Conservation (phyloP, 2,113 vertebrate species). For the Eurypyga helias region DNA sequence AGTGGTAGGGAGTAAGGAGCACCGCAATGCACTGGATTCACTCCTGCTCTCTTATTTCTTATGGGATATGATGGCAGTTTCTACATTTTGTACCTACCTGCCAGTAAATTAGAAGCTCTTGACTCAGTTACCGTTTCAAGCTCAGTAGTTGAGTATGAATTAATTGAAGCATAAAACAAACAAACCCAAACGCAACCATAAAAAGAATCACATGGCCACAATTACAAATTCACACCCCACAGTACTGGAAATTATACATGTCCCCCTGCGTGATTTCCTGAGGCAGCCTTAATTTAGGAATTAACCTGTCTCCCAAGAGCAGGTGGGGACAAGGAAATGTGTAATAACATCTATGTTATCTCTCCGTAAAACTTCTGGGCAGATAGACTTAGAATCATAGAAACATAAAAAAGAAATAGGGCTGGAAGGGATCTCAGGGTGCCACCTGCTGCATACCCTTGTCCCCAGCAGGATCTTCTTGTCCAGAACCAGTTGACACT, state of each 20-base stretch:
- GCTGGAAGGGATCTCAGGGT: slow-evolving; percentile 3
- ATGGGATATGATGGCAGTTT: neutral
- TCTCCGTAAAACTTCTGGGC: neutral
- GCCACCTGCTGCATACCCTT: neutral
- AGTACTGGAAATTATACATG: neutral
- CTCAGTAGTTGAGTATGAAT: neutral
- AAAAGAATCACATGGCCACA: neutral
- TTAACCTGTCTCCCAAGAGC: neutral
- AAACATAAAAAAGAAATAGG: neutral
- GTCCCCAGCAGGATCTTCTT: neutral
- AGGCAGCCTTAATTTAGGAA: neutral
- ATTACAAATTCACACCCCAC: neutral
- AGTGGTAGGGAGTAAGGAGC: neutral
- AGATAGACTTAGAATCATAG: slow-evolving; percentile 53
- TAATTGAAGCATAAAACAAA: neutral
- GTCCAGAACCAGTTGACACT: neutral
- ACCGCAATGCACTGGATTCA: neutral
- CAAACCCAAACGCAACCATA: too few relatives aligned
- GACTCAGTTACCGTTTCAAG: neutral
- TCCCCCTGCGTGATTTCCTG: neutral
- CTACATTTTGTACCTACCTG: neutral
- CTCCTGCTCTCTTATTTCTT: neutral
- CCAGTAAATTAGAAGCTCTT: neutral
- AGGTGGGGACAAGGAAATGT: neutral
- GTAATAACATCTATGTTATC: neutral